Evolutionary conservation across 2,113 vertebrate genomes (phyloP), one percentile per base, ranked within the genome.

Genomic region (Tapirus terrestris): DNA sequence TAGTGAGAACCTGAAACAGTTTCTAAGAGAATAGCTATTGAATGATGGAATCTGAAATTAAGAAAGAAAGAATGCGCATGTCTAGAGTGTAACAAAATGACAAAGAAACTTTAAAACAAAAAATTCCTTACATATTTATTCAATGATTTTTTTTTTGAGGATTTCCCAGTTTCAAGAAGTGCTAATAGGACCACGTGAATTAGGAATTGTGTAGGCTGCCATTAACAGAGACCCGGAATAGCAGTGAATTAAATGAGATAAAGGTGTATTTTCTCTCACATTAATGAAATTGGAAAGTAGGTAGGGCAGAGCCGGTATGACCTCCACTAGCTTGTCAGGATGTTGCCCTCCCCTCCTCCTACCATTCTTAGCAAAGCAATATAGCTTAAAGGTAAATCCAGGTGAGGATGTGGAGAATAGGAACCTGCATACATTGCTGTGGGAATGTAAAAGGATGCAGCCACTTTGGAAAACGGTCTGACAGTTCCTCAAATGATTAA

Each of bases 301-400:
- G 16, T 23, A 36, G 18, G 51, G 27, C 36, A 33, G 70, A 17
- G 7, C 16, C 76, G 13, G 43, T 16, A 31, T 53, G 48, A 33
- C 29, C 27, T 48, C 43, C 3, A 39, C 56, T 33, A 3, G 20
- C 21, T 48, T 17, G 33, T 29, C 73, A 65, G 10, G 23, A 11
- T 53, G 27, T 90, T 39, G 13, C 23, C 16, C 5, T 83, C 36
- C 5, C 29, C 6, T 60, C 36, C 13, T 95, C 86, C 29, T 39
- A 67, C 6, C 25, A 65, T 79, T 70, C 48, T 89, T 65, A 94
- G 76, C 53, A 89, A 97, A 96, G 45, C 43, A 89, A 8, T 87
- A 63, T 65, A 48, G 56, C 39, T 88, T 67, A 36, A 90, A n/a
- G 23, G 10, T 73, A 86, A 94, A 83, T 77, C 23, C 77, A 94